Conservation (phyloP, 2,797 vertebrate species). For the Distichodus sexfasciatus region DNA sequence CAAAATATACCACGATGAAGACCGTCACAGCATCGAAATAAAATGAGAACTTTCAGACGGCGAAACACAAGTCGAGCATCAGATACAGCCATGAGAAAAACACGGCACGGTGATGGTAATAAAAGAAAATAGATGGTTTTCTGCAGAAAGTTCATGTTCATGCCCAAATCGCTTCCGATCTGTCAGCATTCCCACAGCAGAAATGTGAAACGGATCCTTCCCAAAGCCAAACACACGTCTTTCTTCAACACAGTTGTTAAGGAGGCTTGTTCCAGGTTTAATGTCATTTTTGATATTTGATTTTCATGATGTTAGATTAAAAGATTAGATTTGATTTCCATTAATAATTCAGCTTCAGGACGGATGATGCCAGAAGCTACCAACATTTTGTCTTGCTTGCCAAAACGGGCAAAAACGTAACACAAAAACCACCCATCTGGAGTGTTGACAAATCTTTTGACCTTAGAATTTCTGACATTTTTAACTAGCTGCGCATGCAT, state of each 20-base stretch:
- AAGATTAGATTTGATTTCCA: not conserved
- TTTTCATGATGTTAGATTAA: not conserved
- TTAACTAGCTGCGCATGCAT: not conserved
- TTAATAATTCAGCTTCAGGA: not conserved
- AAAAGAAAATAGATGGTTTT: not conserved
- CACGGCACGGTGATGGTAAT: constrained; percentile 29
- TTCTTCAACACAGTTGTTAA: not conserved
- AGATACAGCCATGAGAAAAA: constrained; percentile 56
- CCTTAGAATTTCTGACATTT: not conserved
- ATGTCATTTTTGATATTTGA: not conserved
- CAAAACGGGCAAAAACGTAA: not conserved
- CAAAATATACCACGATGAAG: constrained; percentile 46
- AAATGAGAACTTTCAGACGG: constrained; percentile 50
- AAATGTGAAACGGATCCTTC: not conserved
- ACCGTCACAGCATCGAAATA: constrained; percentile 43
- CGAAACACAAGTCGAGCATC: constrained; percentile 54
- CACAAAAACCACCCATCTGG: not conserved
- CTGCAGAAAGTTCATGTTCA: constrained; percentile 7
- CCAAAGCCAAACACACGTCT: not conserved
- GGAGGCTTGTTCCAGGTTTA: not conserved
- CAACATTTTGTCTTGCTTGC: not conserved
- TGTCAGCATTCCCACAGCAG: not conserved
- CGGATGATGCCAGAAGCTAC: not conserved
- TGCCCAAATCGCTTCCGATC: constrained; percentile 15
- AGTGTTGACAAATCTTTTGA: not conserved